Evolutionary conservation across 2,888 invertebrate species (phyloP), one percentile per base, ranked within the genome.

Genomic region (Epinotia demarniana): DNA sequence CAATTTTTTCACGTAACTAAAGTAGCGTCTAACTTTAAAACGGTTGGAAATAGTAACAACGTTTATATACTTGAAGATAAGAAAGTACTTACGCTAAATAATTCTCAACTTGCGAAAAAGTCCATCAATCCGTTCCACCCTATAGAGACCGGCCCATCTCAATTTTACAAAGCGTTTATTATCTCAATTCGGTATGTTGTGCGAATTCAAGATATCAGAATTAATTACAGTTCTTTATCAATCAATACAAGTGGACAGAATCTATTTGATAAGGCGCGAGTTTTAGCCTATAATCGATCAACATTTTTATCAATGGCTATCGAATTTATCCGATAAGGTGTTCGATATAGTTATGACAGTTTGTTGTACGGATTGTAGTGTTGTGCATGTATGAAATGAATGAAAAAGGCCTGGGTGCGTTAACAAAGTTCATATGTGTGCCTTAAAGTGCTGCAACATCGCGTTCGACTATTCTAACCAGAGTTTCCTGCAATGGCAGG

Each of bases 401-500:
- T 19, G 53, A 53, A 53, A n/a, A n/a, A 19, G 18, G 46, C 46
- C 53, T 11, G 13, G n/a, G 61, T 53, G 46, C 8, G n/a, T 33
- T 53, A 12, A n/a, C 46, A 11, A 39, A 74, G 80, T 81, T 79
- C 83, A 62, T 84, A 86, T 87, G 85, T 81, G 79, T 78, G 53
- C 71, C 73, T 46, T 62, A 62, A 78, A 78, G 75, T 70, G 70
- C 64, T 75, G 46, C 62, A 64, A 72, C 74, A 78, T 78, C 61
- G 72, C 66, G 11, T 81, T 81, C 80, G 81, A 83, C 80, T 79
- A 83, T 72, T 86, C 86, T 3, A 79, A 85, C 68, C 78, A 81
- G 55, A 79, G 80, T 53, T 80, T 82, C 69, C 80, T 79, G 78
- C 82, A 86, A 89, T 92, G 92, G 89, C 85, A 86, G 80, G 86